Base-by-base conservation (phyloP, 2,888 invertebrate species). In the Chydorus sphaericus region DNA sequence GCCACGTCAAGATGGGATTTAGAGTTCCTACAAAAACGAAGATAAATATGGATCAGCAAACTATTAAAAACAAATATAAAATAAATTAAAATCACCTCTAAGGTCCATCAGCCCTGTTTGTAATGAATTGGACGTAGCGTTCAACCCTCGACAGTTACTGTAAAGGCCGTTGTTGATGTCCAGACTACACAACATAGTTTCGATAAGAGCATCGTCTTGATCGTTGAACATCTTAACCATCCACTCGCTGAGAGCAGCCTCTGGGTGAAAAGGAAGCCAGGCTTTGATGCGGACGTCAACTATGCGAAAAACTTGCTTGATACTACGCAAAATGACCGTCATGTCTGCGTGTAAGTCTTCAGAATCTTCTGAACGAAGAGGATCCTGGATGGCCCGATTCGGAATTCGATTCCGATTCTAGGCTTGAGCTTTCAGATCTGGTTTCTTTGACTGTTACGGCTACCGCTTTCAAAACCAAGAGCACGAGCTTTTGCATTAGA, bases 391-490 rank as follows among this genome's bases (percentile, higher is more conserved):
- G 58, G 2, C 55, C 44, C 44, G 31, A 55, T 23, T 52, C 52
- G 3, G 52, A 52, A 36, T 36, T 52, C 18, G 52, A 36, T 55
- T 55, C 33, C 14, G 33, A 50, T 29, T 49, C 36, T 30, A 36
- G 61, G 16, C 67, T 66, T 0, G 74, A 74, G 18, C 87, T 86
- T 68, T 89, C 89, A 59, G 85, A 86, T 55, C 88, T 75, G 63
- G 89, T 88, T 70, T 90, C 90, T 67, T 90, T 89, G 0, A 90
- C 87, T 0, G 87, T 89, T 0, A 90, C 85, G 0, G 90, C 90
- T 33, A 90, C 84, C 28, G 88, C 86, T 72, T 91, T 91, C 4
- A 91, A 71, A 53, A 90, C 85, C 58, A 91, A 71, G n/a, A 91
- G 70, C 3, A 87, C 85, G 75, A 89, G 83, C 71, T 88, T 84